Conservation (phyloP, 2,113 vertebrate genomes). For the Oostethus manadensis region DNA sequence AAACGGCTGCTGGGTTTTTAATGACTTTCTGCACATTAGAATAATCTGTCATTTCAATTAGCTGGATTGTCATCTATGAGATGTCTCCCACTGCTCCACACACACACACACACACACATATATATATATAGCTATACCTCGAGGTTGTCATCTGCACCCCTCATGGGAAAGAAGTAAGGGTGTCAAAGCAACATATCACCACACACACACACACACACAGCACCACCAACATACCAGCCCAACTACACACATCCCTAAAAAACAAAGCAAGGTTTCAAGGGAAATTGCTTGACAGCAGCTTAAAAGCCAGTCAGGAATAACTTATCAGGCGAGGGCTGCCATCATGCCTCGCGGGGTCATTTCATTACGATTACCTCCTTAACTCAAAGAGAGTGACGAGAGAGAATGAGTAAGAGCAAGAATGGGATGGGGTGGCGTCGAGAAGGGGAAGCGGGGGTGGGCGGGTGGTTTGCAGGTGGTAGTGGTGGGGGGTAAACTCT, state of each 20-base stretch:
- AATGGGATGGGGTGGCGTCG: not conserved
- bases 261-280: conserved; percentile 74
- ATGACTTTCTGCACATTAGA: conserved; percentile 78
- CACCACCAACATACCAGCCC: conserved; percentile 38
- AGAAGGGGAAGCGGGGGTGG: conserved; percentile 13
- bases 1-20: conserved; percentile 70
- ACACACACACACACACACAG: conserved; percentile 30
- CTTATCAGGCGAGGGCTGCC: conserved; percentile 73
- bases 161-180: conserved; percentile 71
- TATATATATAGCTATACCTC: conserved; percentile 60
- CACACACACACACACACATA: conserved; percentile 25
- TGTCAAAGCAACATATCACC: conserved; percentile 62
- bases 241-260: conserved; percentile 58
- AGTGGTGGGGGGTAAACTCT: conserved; percentile 61
- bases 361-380: conserved; percentile 75
- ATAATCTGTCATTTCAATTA: conserved; percentile 81
- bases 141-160: conserved; percentile 72
- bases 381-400: conserved; percentile 69
- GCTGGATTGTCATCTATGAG: conserved; percentile 71
- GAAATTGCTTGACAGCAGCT: conserved; percentile 78
- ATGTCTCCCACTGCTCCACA: conserved; percentile 62
- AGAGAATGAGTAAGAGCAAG: conserved; percentile 50
- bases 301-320: conserved; percentile 79
- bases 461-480: conserved; percentile 41
- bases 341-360: conserved; percentile 75